These are phyloP conservation scores for Martes martes DNA, from an alignment of 2,113 vertebrate species.

Conservation along the genomic window DNA sequence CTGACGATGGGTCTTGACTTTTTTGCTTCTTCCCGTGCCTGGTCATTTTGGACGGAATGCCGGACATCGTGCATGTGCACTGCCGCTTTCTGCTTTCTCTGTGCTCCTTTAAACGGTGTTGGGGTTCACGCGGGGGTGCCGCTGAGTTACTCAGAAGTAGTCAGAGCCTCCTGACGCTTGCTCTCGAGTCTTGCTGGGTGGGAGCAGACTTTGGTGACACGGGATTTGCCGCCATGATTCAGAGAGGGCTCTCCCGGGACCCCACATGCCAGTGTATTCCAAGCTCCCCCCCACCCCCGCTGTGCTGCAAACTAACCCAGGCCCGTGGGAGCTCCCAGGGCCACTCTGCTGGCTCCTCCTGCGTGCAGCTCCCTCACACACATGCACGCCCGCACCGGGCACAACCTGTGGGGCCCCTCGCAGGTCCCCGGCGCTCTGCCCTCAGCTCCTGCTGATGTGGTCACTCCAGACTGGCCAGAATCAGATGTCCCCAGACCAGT, in stretches of 20 bases:
- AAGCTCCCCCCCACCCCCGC: neutral
- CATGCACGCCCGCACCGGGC: fast-evolving
- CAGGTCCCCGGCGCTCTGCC: neutral
- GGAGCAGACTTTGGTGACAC: neutral
- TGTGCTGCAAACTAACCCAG: too few species aligned
- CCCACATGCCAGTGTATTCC: neutral
- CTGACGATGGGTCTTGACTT: neutral
- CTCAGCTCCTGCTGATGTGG: neutral
- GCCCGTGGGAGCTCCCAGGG: neutral
- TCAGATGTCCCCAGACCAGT: neutral
- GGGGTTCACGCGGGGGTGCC: neutral
- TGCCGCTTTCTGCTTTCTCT: neutral
- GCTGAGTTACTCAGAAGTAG: neutral
- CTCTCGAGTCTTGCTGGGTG: neutral
- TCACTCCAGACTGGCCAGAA: neutral
- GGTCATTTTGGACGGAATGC: neutral
- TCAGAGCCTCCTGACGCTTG: neutral
- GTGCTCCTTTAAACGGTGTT: neutral
- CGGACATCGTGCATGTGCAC: neutral
- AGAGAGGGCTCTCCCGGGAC: neutral
- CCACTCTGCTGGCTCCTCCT: neutral
- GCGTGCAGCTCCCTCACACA: neutral
- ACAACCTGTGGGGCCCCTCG: neutral
- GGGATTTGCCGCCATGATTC: neutral
- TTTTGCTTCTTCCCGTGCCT: neutral